phyloP scores from a whole-genome alignment of 2,113 vertebrate species.

The Nesoenas mayeri region DNA sequence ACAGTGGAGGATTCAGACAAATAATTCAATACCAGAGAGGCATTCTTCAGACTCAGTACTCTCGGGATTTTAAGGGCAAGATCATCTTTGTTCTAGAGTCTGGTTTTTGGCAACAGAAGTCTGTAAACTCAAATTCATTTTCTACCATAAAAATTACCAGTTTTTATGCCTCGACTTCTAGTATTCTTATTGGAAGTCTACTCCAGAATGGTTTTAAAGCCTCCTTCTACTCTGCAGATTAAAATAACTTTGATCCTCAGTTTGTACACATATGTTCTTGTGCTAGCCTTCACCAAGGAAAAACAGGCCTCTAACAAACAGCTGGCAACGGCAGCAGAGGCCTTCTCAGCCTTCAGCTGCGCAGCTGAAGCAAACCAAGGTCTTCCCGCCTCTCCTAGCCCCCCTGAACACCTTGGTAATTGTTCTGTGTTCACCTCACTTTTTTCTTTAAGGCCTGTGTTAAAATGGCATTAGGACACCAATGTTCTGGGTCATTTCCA shows the following conservation, averaged over 20 bases:
- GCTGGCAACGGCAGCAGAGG: not conserved
- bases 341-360: not conserved
- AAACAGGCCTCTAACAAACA: not conserved
- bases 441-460: not conserved
- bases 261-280: not conserved
- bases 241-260: not conserved
- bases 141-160: not conserved
- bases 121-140: not conserved
- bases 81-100: not conserved
- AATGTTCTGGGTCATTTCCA: rapidly evolving
- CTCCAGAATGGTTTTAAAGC: not conserved
- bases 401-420: no score
- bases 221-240: not conserved
- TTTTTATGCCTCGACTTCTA: not conserved
- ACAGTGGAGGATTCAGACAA: not conserved
- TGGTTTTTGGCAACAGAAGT: not conserved
- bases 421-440: rapidly evolving
- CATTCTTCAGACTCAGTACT: not conserved
- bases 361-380: not conserved
- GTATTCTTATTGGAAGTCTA: not conserved
- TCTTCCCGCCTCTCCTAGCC: not conserved
- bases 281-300: not conserved
- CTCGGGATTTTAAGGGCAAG: not conserved
- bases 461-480: not conserved
- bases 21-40: not conserved